Conservation (phyloP, 2,888 invertebrate genomes). For the Pseudococcus viburni region DNA sequence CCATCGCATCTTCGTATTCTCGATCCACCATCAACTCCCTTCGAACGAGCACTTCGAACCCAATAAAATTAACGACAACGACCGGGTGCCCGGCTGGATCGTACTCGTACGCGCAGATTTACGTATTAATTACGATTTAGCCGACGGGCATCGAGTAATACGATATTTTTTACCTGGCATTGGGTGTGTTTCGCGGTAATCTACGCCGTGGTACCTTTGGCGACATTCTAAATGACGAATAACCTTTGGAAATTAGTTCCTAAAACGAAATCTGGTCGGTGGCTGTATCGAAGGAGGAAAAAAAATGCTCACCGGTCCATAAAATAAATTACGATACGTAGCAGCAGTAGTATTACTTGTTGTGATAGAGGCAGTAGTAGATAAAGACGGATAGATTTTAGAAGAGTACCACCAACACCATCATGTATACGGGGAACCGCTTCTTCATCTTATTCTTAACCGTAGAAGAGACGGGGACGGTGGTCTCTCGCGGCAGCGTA, state of each 20-base stretch:
- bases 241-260: neutral
- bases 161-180: neutral
- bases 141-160: neutral
- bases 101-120: neutral
- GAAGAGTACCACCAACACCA: neutral
- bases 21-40: neutral
- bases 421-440: neutral
- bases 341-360: neutral
- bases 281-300: neutral
- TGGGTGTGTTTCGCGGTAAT: slow-evolving; percentile 13
- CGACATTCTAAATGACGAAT: slow-evolving; percentile 26
- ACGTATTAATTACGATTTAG: neutral
- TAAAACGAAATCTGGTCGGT: slow-evolving; percentile 5
- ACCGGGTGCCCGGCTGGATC: neutral
- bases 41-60: neutral
- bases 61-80: neutral
- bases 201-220: slow-evolving; percentile 6
- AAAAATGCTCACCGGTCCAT: neutral
- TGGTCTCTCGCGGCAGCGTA: slow-evolving; percentile 32
- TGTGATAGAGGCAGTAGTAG: neutral
- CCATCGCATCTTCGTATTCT: neutral
- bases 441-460: neutral
- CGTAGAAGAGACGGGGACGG: neutral
- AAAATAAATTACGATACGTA: slow-evolving; percentile 43
- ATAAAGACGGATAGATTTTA: neutral